Evolutionary conservation across 1,140 invertebrate species (phyloP), one percentile per base, ranked within the genome.

Genomic region (Calliphora vicina): DNA sequence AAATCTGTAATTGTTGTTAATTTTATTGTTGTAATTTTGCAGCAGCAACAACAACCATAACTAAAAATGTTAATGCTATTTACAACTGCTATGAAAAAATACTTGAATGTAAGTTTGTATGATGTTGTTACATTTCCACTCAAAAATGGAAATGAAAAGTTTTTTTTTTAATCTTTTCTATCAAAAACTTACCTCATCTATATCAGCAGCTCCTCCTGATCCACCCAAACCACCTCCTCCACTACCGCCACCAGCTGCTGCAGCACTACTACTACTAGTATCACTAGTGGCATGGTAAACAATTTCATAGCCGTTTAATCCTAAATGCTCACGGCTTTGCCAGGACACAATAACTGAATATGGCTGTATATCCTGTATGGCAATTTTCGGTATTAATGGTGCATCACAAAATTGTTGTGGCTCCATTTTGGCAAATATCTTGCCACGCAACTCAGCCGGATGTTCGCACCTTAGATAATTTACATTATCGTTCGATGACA

Each of bases 301-400:
- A 85, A 98, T 94, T 92, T 96, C 94, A 89, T 96, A 98, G 78
- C 96, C 96, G 85, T 94, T 94, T 82, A 98, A 92, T 25, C 95
- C 95, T 17, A 95, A 95, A 90, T 96, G 95, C 91, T 97, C 97
- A 85, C 96, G 93, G 85, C 96, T 96, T 88, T 97, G 95, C 97
- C 97, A 97, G 80, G 96, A 95, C 15, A 97, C 95, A 81, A 96
- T 91, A 43, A 97, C 94, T n/a, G 95, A 96, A 91, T 95, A 96
- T 2, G 96, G 96, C 90, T 97, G 96, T 43, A 97, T 95, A 89
- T 97, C 96, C 91, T 96, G 95, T 85, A 97, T 96, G 83, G 95
- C 95, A 27, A 98, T 92, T 89, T 95, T 95, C 67, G 95, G 92
- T 84, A 97, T 94, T 84, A 97, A 91, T 8, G 96, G 96, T 80